Evolutionary conservation across 2,797 vertebrate genomes (phyloP), one percentile per base, ranked within the genome.

Genomic region (Cyclopterus lumpus): DNA sequence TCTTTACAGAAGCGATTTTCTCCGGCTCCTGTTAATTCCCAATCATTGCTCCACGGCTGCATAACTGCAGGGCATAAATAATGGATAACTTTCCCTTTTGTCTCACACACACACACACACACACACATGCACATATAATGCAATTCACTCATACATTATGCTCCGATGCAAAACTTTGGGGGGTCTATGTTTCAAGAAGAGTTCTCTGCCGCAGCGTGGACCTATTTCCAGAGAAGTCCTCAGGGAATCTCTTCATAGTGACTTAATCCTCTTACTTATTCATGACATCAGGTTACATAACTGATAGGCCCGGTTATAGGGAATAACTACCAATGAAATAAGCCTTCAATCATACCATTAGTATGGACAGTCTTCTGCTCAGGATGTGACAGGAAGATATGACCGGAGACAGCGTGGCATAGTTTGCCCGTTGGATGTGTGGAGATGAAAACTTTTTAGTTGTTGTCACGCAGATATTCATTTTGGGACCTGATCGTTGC

Each of bases 241-340:
- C 10, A 16, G 80, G 80, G 84, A 76, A 44, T 68, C 49, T 83
- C 26, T 64, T 81, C 75, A 79, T 65, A 78, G 79, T 86, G 74
- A 84, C 83, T 89, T 83, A 54, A 85, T 83, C 70, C 30, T 86
- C 62, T 59, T 69, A 82, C 67, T 79, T 84, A 88, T 89, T 91
- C 63, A 91, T 90, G 77, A 76, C 82, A 78, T 86, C 72, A n/a
- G 67, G 69, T 91, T 89, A 85, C 66, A 63, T 87, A 92, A 91
- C 76, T 24, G 49, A 79, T 75, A 81, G 76, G 63, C 83, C 82
- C 81, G 81, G 83, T 86, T 89, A 79, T 77, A 63, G 16, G 24
- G 55, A 80, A 70, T 66, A 74, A 79, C 38, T 71, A 40, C 36
- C 12, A 60, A 62, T 8, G n/a, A 67, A 71, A 71, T 57, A 34